Evolutionary conservation across 2,888 invertebrate genomes (phyloP).

Genomic region (Anthrax anthrax): DNA sequence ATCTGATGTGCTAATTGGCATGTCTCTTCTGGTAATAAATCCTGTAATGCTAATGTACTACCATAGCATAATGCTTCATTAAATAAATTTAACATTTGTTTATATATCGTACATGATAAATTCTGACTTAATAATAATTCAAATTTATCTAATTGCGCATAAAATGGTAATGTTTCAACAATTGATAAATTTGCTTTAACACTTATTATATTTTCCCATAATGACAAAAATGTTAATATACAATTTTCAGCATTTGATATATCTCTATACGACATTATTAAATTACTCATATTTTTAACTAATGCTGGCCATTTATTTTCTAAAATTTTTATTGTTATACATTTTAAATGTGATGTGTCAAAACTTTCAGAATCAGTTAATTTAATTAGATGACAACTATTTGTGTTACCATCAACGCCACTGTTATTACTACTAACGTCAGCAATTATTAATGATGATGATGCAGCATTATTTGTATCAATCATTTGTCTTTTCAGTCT

Average conservation of each 20-base stretch:
- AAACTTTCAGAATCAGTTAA: slow-evolving; percentile 68
- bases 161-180: slow-evolving; percentile 77
- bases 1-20: slow-evolving; percentile 74
- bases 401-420: neutral
- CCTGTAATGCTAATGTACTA: slow-evolving; percentile 76
- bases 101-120: slow-evolving; percentile 71
- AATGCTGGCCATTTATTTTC: slow-evolving; percentile 74
- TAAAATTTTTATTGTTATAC: slow-evolving; percentile 68
- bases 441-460: neutral
- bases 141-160: slow-evolving; percentile 69
- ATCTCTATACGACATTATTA: slow-evolving; percentile 23
- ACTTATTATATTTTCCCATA: slow-evolving; percentile 84
- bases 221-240: slow-evolving; percentile 63
- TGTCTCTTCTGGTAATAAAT: slow-evolving; percentile 75
- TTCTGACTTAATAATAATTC: slow-evolving; percentile 53
- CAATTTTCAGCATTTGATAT: slow-evolving; percentile 45
- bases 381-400: slow-evolving; percentile 28
- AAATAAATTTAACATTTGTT: slow-evolving; percentile 68
- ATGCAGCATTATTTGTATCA: neutral
- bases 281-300: slow-evolving; percentile 48
- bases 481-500: neutral
- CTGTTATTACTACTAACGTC: neutral
- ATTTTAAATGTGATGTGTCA: slow-evolving; percentile 75
- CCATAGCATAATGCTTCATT: slow-evolving; percentile 87
- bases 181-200: slow-evolving; percentile 82